These are phyloP conservation scores for Trogon surrucura DNA, from an alignment of 2,113 vertebrate species.

Conservation along the genomic window DNA sequence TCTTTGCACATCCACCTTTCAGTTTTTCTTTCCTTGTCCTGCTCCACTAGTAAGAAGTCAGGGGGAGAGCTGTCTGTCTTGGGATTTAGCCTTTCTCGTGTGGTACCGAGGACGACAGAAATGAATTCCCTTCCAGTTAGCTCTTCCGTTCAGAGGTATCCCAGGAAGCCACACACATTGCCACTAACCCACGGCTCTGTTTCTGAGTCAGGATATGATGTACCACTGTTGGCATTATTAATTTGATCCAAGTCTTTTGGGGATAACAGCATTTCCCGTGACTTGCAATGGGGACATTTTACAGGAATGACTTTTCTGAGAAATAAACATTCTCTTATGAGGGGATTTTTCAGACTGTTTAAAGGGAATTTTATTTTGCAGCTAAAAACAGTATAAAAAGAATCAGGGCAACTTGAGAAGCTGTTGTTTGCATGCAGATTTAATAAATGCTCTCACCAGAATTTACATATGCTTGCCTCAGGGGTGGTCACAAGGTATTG, in stretches of 20 bases:
- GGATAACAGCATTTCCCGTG: rapidly evolving
- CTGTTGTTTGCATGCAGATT: background rate
- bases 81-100: background rate
- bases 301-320: background rate
- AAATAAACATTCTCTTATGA: background rate
- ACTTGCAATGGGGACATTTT: background rate
- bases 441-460: background rate
- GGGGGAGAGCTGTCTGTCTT: background rate
- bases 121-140: background rate
- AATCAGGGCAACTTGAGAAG: background rate
- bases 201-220: background rate
- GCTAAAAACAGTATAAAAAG: background rate
- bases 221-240: background rate
- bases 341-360: background rate
- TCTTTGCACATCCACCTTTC: background rate
- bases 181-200: background rate
- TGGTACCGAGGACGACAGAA: background rate
- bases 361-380: background rate
- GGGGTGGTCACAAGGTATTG: background rate
- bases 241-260: background rate
- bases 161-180: background rate
- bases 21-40: background rate
- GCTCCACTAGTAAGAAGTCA: background rate
- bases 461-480: background rate
- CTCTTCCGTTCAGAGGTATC: background rate